Evolutionary conservation across 1,140 invertebrate species (phyloP).

Genomic region (Bactericera cockerelli): DNA sequence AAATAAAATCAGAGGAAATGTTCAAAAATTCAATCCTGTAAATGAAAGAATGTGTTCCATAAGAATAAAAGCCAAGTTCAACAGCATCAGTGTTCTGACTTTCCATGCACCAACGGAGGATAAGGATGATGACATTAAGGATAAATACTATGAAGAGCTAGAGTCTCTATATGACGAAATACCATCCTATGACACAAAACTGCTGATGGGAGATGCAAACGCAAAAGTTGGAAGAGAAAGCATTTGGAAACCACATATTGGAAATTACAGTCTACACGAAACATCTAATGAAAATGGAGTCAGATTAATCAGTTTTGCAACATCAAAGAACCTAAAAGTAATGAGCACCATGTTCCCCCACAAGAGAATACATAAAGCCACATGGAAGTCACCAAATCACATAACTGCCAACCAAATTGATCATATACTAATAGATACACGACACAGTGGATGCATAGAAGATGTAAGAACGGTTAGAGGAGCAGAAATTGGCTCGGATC

Average conservation of each 20-base stretch:
- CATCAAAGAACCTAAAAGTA: constrained; percentile 17
- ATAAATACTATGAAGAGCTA: constrained; percentile 7
- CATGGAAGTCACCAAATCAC: constrained; percentile 18
- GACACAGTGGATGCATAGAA: not conserved
- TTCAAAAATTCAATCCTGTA: not conserved
- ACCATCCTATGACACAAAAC: constrained; percentile 8
- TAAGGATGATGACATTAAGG: constrained; percentile 10
- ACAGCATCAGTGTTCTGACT: not conserved
- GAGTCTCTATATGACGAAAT: constrained; percentile 6
- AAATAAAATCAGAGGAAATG: constrained; percentile 6
- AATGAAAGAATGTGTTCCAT: constrained; percentile 8
- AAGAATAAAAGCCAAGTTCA: not conserved
- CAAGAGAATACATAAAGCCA: constrained; percentile 19
- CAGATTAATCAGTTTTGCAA: constrained; percentile 18
- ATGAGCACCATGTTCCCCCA: constrained; percentile 18
- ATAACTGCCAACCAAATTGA: constrained; percentile 18
- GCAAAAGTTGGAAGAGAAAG: constrained; percentile 17
- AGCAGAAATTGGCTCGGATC: constrained; percentile 17
- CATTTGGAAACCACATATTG: constrained; percentile 16
- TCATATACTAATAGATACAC: constrained; percentile 17
- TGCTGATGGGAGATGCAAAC: constrained; percentile 17
- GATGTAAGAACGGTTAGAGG: constrained; percentile 17
- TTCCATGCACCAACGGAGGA: constrained; percentile 11
- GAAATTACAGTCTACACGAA: constrained; percentile 26
- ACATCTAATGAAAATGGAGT: constrained; percentile 18